Conservation (phyloP, 1,140 invertebrate species). For the Lycorma delicatula region DNA sequence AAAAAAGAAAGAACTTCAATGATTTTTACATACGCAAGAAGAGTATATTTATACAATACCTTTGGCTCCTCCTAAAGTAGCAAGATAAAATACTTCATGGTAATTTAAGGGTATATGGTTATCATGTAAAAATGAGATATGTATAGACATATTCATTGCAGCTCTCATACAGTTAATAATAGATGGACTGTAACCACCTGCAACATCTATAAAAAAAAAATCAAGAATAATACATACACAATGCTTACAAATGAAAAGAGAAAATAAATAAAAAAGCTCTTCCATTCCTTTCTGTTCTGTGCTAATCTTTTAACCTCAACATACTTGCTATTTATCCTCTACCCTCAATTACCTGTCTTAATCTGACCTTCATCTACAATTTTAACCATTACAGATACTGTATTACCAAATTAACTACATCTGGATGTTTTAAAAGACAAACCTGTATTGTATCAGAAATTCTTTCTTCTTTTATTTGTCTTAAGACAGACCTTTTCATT, state of each 20-base stretch:
- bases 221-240: neutral
- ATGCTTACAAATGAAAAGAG: neutral
- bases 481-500: no score
- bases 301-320: no score
- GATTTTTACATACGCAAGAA: slow-evolving; percentile 4
- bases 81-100: slow-evolving; percentile 71
- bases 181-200: slow-evolving; percentile 66
- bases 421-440: no score
- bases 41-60: slow-evolving; percentile 42
- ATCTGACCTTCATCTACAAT: no score
- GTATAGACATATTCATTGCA: slow-evolving; percentile 62
- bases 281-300: no score
- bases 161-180: slow-evolving; percentile 67
- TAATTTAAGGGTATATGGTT: slow-evolving; percentile 53
- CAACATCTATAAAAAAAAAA: slow-evolving; percentile 45
- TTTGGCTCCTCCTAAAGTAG: slow-evolving; percentile 76
- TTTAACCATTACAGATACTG: no score
- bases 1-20: no score
- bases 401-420: no score
- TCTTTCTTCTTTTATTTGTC: no score
- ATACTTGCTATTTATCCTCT: neutral
- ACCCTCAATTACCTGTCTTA: no score
- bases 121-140: slow-evolving; percentile 35
- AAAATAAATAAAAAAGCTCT: slow-evolving; percentile 10
- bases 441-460: no score